A percentile compares a stretch with the other conserved stretches of the same genome.
Conservation (phyloP, 2,888 invertebrate species). For the Caenorhabditis sulstoni region DNA sequence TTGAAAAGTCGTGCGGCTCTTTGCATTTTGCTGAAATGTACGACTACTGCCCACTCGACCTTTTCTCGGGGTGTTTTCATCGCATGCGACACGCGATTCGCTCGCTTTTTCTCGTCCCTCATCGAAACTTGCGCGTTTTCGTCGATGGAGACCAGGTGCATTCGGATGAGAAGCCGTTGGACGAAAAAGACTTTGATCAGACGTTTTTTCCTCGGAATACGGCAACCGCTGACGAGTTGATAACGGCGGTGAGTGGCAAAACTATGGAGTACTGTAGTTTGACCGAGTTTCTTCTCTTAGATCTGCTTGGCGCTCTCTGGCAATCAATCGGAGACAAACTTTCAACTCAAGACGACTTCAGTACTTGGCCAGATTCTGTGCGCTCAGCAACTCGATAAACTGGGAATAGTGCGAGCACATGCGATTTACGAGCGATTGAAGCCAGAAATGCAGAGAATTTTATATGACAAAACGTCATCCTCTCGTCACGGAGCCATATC, state of each 20-base stretch:
- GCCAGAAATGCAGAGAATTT: slow-evolving; percentile 45
- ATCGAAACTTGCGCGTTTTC: slow-evolving; percentile 78
- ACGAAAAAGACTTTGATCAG: slow-evolving; percentile 50
- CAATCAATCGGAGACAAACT: slow-evolving; percentile 61
- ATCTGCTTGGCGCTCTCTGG: slow-evolving; percentile 73
- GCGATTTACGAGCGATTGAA: slow-evolving; percentile 67
- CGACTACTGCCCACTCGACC: slow-evolving; percentile 88
- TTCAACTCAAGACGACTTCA: slow-evolving; percentile 83
- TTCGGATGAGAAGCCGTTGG: slow-evolving; percentile 62
- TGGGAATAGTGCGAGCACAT: slow-evolving; percentile 79
- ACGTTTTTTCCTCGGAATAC: slow-evolving; percentile 61
- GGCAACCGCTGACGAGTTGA: slow-evolving; percentile 64
- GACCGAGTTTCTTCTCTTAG: slow-evolving; percentile 62
- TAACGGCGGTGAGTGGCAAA: slow-evolving; percentile 64
- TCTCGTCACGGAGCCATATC: slow-evolving; percentile 39
- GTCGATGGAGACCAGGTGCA: slow-evolving; percentile 73
- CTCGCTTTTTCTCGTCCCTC: slow-evolving; percentile 74
- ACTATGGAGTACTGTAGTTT: background rate
- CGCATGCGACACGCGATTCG: slow-evolving; percentile 69
- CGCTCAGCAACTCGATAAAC: slow-evolving; percentile 84
- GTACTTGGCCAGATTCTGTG: slow-evolving; percentile 85
- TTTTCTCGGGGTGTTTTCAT: slow-evolving; percentile 86
- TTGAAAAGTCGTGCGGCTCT: slow-evolving; percentile 83
- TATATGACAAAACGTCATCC: slow-evolving; percentile 65
- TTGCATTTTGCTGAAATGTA: slow-evolving; percentile 84